Evolutionary conservation across 2,888 invertebrate genomes (phyloP), one percentile per base, ranked within the genome.

Genomic region (Malacosoma neustria): DNA sequence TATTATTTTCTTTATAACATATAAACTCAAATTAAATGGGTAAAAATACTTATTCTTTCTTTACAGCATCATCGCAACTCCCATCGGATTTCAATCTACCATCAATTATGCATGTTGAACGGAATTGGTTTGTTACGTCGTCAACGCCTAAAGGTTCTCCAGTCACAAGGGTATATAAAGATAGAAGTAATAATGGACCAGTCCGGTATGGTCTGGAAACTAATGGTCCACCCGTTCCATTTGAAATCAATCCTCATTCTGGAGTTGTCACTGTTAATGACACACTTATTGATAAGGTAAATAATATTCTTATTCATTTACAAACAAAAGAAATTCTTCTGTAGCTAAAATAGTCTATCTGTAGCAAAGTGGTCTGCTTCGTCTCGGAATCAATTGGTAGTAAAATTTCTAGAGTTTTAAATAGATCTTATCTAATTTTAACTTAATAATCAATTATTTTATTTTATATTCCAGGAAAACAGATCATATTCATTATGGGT

Each of bases 221-320:
- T 1, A 62, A 61, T 1, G 82, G 79, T 0, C 73, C 80, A 0
- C 88, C 88, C 3, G 81, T 92, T 13, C 95, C 95, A 1, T 96
- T 96, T 65, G 75, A 87, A 32, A 95, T 96, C 43, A 90, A 96
- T 69, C 88, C 90, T 29, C 75, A 79, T 3, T 92, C 92, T 0
- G 96, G 96, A 15, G 90, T 90, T 3, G 92, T 96, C 36, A 92
- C 89, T 54, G 88, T 95, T 34, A 95, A 94, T 57, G 92, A 94
- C 59, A 92, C 93, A 0, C 85, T 96, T 22, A 72, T 74, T 54
- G 93, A 92, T 61, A 89, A 91, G 87, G 95, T 95, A 82, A 89
- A 14, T 11, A 6, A 31, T 11, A 7, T 30, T 13, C 33, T 11
- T 36, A 22, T 9, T n/a, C n/a, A n/a, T n/a, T n/a, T n/a, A n/a